These are phyloP conservation scores for Byasa hedistus DNA, from an alignment of 2,888 invertebrate genomes.

Conservation along the genomic window DNA sequence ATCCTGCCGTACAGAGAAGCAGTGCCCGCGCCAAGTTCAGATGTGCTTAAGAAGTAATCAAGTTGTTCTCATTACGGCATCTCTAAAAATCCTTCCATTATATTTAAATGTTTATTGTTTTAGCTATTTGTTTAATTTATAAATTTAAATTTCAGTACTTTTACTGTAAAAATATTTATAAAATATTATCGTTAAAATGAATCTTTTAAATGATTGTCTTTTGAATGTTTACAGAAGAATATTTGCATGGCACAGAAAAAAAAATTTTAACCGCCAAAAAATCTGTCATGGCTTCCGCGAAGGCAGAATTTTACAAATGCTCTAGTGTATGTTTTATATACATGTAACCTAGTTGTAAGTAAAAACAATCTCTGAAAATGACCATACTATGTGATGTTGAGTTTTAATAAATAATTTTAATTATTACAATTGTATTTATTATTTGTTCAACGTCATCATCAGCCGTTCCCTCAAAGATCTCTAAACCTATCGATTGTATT, in stretches of 20 bases:
- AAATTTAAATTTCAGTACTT: too few relatives aligned
- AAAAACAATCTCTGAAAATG: constrained; percentile 42
- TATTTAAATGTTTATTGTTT: neutral
- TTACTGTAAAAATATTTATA: too few relatives aligned
- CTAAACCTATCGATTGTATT: too few relatives aligned
- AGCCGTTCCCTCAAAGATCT: too few relatives aligned
- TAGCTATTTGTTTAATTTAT: neutral
- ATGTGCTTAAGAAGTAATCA: neutral
- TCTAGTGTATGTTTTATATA: constrained; percentile 31
- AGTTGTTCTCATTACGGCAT: neutral
- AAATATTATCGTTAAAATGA: too few relatives aligned
- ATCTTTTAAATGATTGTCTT: too few relatives aligned
- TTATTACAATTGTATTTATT: constrained; percentile 50
- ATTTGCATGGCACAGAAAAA: neutral
- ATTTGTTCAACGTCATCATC: neutral
- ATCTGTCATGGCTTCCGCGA: neutral
- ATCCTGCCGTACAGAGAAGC: too few relatives aligned
- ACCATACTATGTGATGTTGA: constrained; percentile 63
- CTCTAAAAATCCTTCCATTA: constrained; percentile 5
- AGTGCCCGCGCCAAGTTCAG: too few relatives aligned
- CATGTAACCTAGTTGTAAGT: constrained; percentile 36
- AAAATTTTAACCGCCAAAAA: constrained; percentile 4
- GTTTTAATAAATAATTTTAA: constrained; percentile 69
- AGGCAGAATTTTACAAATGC: constrained; percentile 17
- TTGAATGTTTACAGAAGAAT: too few relatives aligned